A percentile compares a stretch with the other conserved stretches of the same genome.
Evolutionary conservation across 2,888 invertebrate species (phyloP).

Genomic region (Netelia inedita): DNA sequence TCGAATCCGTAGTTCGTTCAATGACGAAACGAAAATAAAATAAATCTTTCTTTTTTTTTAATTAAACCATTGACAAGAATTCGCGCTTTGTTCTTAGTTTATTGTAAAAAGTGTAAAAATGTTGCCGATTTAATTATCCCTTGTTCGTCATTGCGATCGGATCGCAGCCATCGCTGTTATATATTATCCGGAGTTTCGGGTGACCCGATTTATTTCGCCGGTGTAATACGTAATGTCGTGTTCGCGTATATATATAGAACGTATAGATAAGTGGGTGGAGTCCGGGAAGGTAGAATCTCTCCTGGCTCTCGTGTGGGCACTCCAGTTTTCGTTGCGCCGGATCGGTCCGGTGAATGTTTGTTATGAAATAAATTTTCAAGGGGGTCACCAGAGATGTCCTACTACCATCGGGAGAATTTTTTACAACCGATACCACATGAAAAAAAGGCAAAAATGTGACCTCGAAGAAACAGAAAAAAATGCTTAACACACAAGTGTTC

Average conservation of each 20-base stretch:
- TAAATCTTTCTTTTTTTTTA: no score
- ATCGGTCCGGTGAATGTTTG: slow-evolving; percentile 70
- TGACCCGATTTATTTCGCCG: slow-evolving; percentile 35
- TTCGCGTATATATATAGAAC: slow-evolving; percentile 13
- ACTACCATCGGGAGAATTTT: not conserved
- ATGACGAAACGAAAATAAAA: no score
- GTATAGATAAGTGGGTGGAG: slow-evolving; percentile 52
- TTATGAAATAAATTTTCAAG: slow-evolving; percentile 69
- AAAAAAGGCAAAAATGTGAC: not conserved
- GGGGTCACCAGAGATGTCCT: slow-evolving; percentile 50
- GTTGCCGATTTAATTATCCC: no score
- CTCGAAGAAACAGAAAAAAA: no score
- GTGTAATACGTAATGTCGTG: slow-evolving; percentile 26
- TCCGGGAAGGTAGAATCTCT: slow-evolving; percentile 40
- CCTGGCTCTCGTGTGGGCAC: slow-evolving; percentile 17
- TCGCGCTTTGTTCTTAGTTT: no score
- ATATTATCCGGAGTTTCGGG: slow-evolving; percentile 42
- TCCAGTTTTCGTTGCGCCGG: slow-evolving; percentile 54
- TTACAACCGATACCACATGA: not conserved
- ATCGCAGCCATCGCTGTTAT: slow-evolving; percentile 56
- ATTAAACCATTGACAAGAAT: no score
- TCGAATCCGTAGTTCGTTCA: no score
- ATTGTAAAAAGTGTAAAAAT: no score
- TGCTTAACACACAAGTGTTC: not conserved
- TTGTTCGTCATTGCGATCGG: not conserved